These are phyloP conservation scores for Rhyacophila evoluta DNA, from an alignment of 2,888 invertebrate species.

Conservation along the genomic window DNA sequence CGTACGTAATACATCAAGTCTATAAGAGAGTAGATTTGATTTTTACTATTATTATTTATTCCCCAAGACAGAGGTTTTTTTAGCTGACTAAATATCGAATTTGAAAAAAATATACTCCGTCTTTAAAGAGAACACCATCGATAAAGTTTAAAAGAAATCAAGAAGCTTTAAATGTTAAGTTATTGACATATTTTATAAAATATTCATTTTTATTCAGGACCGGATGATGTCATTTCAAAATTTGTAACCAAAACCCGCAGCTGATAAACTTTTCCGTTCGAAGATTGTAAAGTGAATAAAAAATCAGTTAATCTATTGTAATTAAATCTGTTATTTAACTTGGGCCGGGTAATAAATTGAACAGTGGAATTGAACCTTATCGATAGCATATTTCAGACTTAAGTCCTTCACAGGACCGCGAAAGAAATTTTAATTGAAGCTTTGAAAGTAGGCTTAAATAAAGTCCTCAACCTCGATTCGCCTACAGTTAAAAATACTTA, in stretches of 20 bases:
- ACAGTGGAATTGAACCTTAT: neutral
- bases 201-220: no score
- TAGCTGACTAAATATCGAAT: no score
- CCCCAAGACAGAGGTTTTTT: no score
- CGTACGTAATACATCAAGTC: no score
- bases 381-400: slow-evolving; percentile 17
- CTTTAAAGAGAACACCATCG: no score
- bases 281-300: neutral
- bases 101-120: no score
- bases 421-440: slow-evolving; percentile 12
- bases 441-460: neutral
- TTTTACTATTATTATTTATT: no score
- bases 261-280: neutral
- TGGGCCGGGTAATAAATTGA: neutral
- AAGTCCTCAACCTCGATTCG: neutral
- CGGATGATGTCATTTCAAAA: neutral
- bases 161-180: no score
- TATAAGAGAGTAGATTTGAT: no score
- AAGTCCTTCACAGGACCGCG: neutral
- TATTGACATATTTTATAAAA: no score
- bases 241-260: neutral
- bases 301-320: neutral
- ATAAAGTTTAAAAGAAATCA: no score
- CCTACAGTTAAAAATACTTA: neutral
- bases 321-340: slow-evolving; percentile 10